Evolutionary conservation across 2,113 vertebrate species (phyloP), one percentile per base, ranked within the genome.

Genomic region (Thamnaconus septentrionalis): DNA sequence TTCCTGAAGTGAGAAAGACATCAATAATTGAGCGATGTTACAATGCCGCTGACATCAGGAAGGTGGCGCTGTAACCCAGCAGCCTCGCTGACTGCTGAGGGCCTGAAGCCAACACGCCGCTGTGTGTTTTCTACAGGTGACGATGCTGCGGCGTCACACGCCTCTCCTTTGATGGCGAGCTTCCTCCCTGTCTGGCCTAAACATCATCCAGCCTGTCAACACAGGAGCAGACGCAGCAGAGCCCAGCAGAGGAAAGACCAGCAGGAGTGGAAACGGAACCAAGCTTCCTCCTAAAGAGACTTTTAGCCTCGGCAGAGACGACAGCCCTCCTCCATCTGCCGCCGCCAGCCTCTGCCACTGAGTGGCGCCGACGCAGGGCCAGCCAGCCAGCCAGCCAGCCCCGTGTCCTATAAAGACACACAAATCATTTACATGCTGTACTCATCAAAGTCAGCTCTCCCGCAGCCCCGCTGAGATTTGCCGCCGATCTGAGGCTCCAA

Each of bases 381-480:
- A 83, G 66, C 83, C 83, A 88, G 80, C 66, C 73, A 86, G 82
- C 71, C 84, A 79, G 81, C 86, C 84, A 87, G 80, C 83, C 87
- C 82, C 71, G 69, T 91, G 87, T 91, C 88, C 85, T 83, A 89
- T 87, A 91, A 91, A 91, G 85, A 86, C 85, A 88, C 88, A 87
- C 90, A 91, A 92, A 93, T 92, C 89, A 92, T 92, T 92, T 91
- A 92, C 91, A 93, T 90, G 91, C 90, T 88, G 85, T 87, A 87
- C 83, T 92, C 91, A 92, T 92, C 91, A 92, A 91, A 92, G 88
- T 83, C 86, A 81, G 85, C 87, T 87, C 84, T 88, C 88, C 66
- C 77, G 86, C 86, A 64, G 87, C 86, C 78, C 92, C 87, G 31
- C 70, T 1, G 89, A 91, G 92, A 90, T 82, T 75, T 65, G 81